Percentiles rank a stretch among this genome's conserved stretches.
These are phyloP conservation scores for Scaeva pyrastri DNA, from an alignment of 2,888 invertebrate genomes.

Conservation along the genomic window DNA sequence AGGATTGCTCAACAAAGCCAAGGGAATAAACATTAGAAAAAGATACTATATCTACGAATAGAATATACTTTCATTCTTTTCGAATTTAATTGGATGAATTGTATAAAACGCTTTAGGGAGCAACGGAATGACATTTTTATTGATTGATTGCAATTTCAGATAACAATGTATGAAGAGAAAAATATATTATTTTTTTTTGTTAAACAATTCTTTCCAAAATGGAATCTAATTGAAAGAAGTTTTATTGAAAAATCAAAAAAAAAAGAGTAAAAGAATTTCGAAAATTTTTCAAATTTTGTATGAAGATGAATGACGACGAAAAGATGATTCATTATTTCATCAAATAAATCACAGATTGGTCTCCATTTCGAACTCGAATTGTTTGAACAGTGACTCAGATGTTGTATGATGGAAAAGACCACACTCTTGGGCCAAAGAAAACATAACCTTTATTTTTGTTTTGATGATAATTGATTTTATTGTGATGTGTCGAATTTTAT, in stretches of 20 bases:
- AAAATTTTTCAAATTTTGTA: neutral
- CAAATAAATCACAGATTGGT: neutral
- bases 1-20: constrained; percentile 26
- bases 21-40: constrained; percentile 6
- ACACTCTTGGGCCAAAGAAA: constrained; percentile 19
- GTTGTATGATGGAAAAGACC: neutral
- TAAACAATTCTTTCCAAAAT: constrained; percentile 35
- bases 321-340: constrained; percentile 59
- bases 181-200: constrained; percentile 17
- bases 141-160: constrained; percentile 73
- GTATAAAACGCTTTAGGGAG: constrained; percentile 53
- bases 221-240: constrained; percentile 60
- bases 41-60: neutral
- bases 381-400: constrained; percentile 46
- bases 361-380: neutral
- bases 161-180: constrained; percentile 39
- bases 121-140: constrained; percentile 67
- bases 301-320: neutral
- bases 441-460: constrained; percentile 19
- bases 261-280: constrained; percentile 11
- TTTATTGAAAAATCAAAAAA: constrained; percentile 41
- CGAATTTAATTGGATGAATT: constrained; percentile 71
- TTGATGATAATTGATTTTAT: constrained; percentile 65
- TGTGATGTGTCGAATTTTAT: constrained; percentile 44
- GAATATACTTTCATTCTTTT: constrained; percentile 55